These are phyloP conservation scores for Scaeva pyrastri DNA, from an alignment of 2,888 invertebrate genomes.

Conservation along the genomic window DNA sequence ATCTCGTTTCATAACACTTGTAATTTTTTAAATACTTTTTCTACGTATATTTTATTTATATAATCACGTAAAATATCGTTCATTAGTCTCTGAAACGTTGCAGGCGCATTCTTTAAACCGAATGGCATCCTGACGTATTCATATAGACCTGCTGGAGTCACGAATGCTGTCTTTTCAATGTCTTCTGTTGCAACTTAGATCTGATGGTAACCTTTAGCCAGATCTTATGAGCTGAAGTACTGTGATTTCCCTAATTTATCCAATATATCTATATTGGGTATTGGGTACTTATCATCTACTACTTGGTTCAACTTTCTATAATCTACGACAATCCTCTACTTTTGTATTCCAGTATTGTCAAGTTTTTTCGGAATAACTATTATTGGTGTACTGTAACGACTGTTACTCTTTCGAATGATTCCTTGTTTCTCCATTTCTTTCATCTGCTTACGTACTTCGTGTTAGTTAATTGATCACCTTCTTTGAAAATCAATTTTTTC, in stretches of 20 bases:
- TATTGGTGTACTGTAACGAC: constrained; percentile 40
- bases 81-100: constrained; percentile 6
- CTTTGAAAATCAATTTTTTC: constrained; percentile 15
- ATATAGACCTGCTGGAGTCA: constrained; percentile 36
- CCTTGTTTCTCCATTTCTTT: constrained; percentile 34
- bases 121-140: constrained; percentile 70
- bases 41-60: constrained; percentile 8
- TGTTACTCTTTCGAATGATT: constrained; percentile 35
- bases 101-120: constrained; percentile 52
- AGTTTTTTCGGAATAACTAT: background rate
- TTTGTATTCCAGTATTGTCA: constrained; percentile 7
- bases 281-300: constrained; percentile 27
- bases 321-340: constrained; percentile 8
- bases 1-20: background rate
- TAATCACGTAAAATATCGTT: background rate
- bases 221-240: constrained; percentile 36
- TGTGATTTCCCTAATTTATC: constrained; percentile 1
- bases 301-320: constrained; percentile 14
- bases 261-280: constrained; percentile 19
- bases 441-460: constrained; percentile 33
- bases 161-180: constrained; percentile 66
- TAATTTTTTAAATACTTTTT: constrained; percentile 57
- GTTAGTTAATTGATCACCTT: constrained; percentile 20
- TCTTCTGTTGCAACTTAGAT: constrained; percentile 49
- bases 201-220: constrained; percentile 44